Base-by-base conservation (phyloP, 2,797 vertebrate genomes). In the Euphonia xanthogaster region DNA sequence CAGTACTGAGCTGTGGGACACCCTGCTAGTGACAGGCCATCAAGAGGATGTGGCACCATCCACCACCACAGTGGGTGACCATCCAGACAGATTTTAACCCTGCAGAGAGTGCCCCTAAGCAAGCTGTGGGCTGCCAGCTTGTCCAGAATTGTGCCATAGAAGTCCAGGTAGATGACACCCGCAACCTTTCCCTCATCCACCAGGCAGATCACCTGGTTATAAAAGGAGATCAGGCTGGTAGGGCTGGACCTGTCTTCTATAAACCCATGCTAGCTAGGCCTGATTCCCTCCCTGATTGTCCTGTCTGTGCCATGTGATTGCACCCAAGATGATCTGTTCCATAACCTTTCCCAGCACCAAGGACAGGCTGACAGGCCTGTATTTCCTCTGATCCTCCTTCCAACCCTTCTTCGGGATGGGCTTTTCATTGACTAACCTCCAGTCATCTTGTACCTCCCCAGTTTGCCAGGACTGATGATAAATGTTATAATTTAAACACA, bases 11-110 rank as follows among this genome's bases (percentile, higher is more conserved):
- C 47, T 67, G 27, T 28, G 47, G 12, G 12, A 40, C 60, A 6
- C 7, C 8, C 61, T 4, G 0, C 18, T 20, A 12, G 45, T 47
- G 25, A 27, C 21, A 0, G 0, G 15, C 25, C 28, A 15, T 40
- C 12, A 16, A 1, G 7, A 17, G 48, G 10, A 18, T 17, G 5
- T 54, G 42, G 7, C 35, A 48, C 23, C 31, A 37, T 14, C 35
- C 31, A 42, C 23, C n/a, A 17, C 6, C 27, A 25, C 31, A 28
- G 13, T 28, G 31, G 9, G 47, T 35, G 22, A 14, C 31, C 40
- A 54, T 18, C 25, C 47, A 48, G 40, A 19, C 9, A 48, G 35
- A 10, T 37, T 68, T n/a, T 54, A 15, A 61, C 15, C 15, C 70
- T 21, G 47, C 10, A 24, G 31, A 47, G 10, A 42, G 15, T n/a